phyloP scores from a whole-genome alignment of 2,797 vertebrate species.

The Buceros bicornis region DNA sequence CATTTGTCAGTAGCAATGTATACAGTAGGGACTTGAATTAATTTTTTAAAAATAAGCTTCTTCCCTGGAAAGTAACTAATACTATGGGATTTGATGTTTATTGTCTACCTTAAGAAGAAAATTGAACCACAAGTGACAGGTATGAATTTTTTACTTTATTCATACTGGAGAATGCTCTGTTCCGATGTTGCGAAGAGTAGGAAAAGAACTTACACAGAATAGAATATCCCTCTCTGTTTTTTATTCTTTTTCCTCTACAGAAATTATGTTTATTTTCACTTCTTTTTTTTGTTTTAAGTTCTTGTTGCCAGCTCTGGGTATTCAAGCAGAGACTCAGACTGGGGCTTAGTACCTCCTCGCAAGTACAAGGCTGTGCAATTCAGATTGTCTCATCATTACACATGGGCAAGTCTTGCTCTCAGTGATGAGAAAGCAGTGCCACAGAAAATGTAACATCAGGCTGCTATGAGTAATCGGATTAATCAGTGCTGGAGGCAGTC shows the following conservation, averaged over 20 bases:
- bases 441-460: slow-evolving; percentile 14
- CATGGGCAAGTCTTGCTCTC: background rate
- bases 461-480: slow-evolving; percentile 39
- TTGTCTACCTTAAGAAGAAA: background rate
- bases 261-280: background rate
- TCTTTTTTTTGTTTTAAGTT: background rate
- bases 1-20: background rate
- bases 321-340: background rate
- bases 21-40: background rate
- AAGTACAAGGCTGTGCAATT: background rate
- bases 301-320: background rate
- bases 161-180: background rate
- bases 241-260: background rate
- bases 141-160: background rate
- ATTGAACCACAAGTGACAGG: background rate
- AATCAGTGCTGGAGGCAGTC: slow-evolving; percentile 36
- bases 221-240: no score
- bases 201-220: background rate
- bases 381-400: background rate
- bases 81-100: background rate
- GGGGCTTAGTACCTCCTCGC: background rate
- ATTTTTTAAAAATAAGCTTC: background rate
- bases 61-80: background rate
- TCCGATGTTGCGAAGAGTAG: background rate
- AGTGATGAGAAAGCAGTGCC: background rate